A percentile compares a stretch with the other conserved stretches of the same genome.
Conservation (phyloP, 2,888 invertebrate species). For the Limnephilus marmoratus region DNA sequence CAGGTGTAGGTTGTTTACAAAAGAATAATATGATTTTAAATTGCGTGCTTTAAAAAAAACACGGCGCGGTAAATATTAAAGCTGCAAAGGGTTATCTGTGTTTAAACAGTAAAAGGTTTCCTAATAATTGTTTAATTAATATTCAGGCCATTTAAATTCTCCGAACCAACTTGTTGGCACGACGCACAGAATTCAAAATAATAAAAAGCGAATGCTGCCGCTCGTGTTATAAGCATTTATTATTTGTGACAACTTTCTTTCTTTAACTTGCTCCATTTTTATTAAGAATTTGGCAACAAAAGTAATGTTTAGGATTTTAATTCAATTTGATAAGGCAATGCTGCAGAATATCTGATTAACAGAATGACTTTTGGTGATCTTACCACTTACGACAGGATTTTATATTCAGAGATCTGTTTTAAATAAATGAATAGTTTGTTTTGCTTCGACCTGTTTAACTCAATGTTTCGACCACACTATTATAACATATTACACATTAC, state of each 20-base stretch:
- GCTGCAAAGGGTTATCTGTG: constrained; percentile 24
- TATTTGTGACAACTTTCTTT: background rate
- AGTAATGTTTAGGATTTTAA: background rate
- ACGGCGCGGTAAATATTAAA: background rate
- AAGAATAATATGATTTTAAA: constrained; percentile 36
- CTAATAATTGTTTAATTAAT: background rate
- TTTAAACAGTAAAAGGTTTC: constrained; percentile 14
- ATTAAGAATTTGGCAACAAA: background rate
- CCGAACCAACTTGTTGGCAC: background rate
- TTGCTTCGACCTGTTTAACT: too few relatives aligned
- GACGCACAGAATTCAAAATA: background rate
- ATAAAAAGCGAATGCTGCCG: background rate
- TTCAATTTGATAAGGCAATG: background rate
- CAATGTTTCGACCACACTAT: too few relatives aligned
- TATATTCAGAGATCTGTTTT: too few relatives aligned
- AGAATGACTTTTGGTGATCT: background rate
- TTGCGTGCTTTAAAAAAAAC: constrained; percentile 6
- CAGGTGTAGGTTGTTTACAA: constrained; percentile 22
- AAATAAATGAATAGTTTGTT: too few relatives aligned
- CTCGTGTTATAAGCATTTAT: background rate
- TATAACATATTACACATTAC: too few relatives aligned
- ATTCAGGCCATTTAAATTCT: background rate
- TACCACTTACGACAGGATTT: background rate
- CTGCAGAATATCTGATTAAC: background rate
- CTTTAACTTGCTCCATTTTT: background rate